Evolutionary conservation across 1,140 invertebrate species (phyloP).

Genomic region (Oedothorax gibbosus): DNA sequence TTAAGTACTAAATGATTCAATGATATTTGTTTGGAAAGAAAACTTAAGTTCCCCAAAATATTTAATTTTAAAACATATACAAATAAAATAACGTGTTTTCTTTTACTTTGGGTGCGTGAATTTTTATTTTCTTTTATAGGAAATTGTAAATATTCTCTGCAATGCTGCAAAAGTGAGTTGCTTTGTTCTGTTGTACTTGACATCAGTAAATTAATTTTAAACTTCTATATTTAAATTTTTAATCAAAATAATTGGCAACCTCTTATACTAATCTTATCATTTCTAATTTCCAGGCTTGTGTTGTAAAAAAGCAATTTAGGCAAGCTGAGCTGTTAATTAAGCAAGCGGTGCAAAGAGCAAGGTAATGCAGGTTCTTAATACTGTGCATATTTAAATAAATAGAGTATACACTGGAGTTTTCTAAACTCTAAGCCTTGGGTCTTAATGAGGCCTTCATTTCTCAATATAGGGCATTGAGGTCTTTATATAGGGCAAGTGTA

Average conservation of each 20-base stretch:
- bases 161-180: slow-evolving; percentile 78
- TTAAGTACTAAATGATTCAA: too few species aligned
- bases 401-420: too few species aligned
- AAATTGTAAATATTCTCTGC: slow-evolving; percentile 81
- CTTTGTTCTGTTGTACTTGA: background rate
- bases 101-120: too few species aligned
- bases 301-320: slow-evolving; percentile 84
- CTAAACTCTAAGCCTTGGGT: too few species aligned
- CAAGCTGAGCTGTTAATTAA: slow-evolving; percentile 83
- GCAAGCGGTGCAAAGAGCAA: slow-evolving; percentile 81
- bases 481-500: too few species aligned
- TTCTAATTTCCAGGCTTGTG: slow-evolving; percentile 74
- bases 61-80: too few species aligned
- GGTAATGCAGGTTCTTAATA: slow-evolving; percentile 63
- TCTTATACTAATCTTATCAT: slow-evolving; percentile 3
- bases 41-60: too few species aligned
- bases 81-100: too few species aligned
- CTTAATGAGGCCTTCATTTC: too few species aligned
- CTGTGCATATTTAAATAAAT: slow-evolving; percentile 7
- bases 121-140: slow-evolving; percentile 62
- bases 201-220: background rate
- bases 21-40: too few species aligned
- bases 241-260: background rate
- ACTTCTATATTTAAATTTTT: background rate
- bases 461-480: too few species aligned